phyloP scores from a whole-genome alignment of 2,113 vertebrate species.

The Actinemys pallida region DNA sequence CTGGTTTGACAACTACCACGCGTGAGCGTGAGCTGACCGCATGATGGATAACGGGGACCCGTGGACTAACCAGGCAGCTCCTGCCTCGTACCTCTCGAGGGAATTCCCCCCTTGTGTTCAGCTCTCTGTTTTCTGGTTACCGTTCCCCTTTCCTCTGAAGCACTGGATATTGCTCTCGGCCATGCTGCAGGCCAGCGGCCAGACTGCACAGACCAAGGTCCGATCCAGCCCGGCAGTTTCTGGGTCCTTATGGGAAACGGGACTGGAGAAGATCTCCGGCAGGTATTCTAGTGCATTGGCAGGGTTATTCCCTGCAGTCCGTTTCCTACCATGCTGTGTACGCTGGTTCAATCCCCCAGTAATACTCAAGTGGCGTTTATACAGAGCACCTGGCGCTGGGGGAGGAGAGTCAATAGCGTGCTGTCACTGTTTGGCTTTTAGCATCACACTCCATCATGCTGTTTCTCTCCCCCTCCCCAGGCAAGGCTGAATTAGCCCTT shows the following conservation, averaged over 20 bases:
- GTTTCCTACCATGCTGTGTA: not conserved
- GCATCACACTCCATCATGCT: too few relatives aligned
- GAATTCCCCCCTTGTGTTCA: not conserved
- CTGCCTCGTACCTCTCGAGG: too few relatives aligned
- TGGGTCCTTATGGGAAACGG: not conserved
- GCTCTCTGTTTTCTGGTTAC: rapidly evolving
- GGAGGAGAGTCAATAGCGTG: not conserved
- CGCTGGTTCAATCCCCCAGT: not conserved
- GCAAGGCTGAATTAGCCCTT: rapidly evolving
- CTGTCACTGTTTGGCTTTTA: not conserved
- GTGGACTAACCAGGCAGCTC: too few relatives aligned
- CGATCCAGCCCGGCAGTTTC: not conserved
- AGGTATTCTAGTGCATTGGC: not conserved
- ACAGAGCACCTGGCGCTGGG: rapidly evolving
- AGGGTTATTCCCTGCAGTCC: not conserved
- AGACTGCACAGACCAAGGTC: not conserved
- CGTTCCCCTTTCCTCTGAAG: rapidly evolving
- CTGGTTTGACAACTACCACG: too few relatives aligned
- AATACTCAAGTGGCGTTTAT: not conserved
- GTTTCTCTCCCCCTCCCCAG: not conserved
- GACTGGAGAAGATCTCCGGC: not conserved
- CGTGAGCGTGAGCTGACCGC: too few relatives aligned
- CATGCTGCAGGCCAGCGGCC: not conserved
- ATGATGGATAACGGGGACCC: too few relatives aligned
- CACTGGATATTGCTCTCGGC: not conserved